Conservation (phyloP, 2,888 invertebrate species). For the Eupeodes latifasciatus region DNA sequence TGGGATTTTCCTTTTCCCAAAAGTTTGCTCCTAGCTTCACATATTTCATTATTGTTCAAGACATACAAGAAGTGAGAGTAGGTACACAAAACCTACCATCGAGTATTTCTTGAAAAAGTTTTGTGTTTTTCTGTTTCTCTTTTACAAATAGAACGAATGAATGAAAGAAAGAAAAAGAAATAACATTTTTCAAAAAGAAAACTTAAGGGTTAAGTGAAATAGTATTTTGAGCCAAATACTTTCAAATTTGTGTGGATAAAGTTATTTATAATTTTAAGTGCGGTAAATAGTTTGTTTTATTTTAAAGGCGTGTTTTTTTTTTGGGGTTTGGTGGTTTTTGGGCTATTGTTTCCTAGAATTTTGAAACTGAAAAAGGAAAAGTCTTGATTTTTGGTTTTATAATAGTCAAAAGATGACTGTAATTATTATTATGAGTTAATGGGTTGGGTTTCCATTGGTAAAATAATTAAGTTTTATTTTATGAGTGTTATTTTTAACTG, state of each 20-base stretch:
- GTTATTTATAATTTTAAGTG: slow-evolving; percentile 20
- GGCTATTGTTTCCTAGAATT: not conserved
- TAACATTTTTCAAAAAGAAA: not conserved
- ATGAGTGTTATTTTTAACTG: too few relatives aligned
- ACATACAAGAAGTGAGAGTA: not conserved
- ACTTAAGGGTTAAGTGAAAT: slow-evolving; percentile 7
- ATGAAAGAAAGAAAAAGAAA: not conserved
- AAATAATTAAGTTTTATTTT: too few relatives aligned
- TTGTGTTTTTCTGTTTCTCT: not conserved
- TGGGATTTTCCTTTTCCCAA: slow-evolving; percentile 41
- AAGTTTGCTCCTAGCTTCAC: slow-evolving; percentile 12
- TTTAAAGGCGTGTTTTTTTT: not conserved
- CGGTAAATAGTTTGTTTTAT: not conserved
- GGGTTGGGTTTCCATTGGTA: too few relatives aligned
- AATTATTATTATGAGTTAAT: too few relatives aligned
- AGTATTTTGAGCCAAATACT: not conserved
- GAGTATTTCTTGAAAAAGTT: slow-evolving; percentile 16
- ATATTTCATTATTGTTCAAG: not conserved
- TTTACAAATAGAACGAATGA: not conserved
- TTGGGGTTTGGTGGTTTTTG: not conserved
- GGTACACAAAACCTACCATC: slow-evolving; percentile 15
- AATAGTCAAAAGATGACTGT: too few relatives aligned
- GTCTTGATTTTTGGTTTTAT: too few relatives aligned
- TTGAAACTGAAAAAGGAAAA: not conserved
- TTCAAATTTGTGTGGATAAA: slow-evolving; percentile 1